Conservation (phyloP, 2,113 vertebrate species). For the Nerophis lumbriciformis region DNA sequence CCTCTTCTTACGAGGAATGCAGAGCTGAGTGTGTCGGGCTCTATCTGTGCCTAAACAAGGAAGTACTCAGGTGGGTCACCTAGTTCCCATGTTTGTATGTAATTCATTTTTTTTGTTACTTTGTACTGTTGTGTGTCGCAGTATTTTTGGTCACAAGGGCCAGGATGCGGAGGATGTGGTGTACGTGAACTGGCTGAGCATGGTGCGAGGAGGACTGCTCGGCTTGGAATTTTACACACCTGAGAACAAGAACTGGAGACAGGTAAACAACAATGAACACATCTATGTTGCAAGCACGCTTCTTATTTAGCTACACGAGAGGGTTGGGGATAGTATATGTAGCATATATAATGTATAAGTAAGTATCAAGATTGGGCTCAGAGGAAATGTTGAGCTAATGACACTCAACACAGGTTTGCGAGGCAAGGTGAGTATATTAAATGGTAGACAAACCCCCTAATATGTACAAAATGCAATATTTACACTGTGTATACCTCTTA, state of each 20-base stretch:
- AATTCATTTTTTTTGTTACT: not conserved
- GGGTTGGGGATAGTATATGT: no score
- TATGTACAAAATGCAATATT: no score
- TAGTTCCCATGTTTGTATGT: not conserved
- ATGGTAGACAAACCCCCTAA: no score
- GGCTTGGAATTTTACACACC: slow-evolving; percentile 87
- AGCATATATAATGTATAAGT: no score
- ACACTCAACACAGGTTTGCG: no score
- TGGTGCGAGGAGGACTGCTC: slow-evolving; percentile 83
- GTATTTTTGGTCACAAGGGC: slow-evolving; percentile 83
- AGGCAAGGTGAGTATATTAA: no score
- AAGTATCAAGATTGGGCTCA: no score
- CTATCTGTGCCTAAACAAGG: slow-evolving; percentile 81
- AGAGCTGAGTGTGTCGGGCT: slow-evolving; percentile 87
- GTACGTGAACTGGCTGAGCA: slow-evolving; percentile 88
- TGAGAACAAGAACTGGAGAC: slow-evolving; percentile 82
- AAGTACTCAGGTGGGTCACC: slow-evolving; percentile 73
- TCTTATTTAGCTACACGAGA: not conserved
- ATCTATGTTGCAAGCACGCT: not conserved
- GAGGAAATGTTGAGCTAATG: no score
- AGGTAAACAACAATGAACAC: slow-evolving; percentile 63
- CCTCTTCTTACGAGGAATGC: slow-evolving; percentile 88
- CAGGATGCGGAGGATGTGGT: slow-evolving; percentile 79
- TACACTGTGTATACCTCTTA: no score
- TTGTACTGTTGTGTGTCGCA: slow-evolving; percentile 39